Conservation (phyloP, 1,140 invertebrate genomes). For the Zaprionus capensis region DNA sequence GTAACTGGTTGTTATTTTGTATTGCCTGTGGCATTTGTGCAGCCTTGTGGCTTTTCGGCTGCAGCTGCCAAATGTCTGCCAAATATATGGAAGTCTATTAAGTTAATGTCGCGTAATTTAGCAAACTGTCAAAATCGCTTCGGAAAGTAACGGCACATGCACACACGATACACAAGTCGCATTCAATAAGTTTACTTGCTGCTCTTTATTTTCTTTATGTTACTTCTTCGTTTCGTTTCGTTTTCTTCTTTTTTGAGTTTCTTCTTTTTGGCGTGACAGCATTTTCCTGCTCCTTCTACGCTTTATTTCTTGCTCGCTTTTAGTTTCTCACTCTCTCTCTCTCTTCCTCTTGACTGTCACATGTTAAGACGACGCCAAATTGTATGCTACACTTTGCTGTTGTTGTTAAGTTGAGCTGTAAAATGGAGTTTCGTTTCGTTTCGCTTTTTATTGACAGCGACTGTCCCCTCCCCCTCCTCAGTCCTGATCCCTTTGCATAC, state of each 20-base stretch:
- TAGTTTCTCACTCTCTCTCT: conserved; percentile 6
- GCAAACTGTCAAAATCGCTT: conserved; percentile 77
- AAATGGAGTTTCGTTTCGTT: conserved; percentile 25
- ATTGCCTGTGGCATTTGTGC: conserved; percentile 43
- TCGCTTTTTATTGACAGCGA: conserved; percentile 18
- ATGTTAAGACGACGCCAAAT: conserved; percentile 24
- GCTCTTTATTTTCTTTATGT: conserved; percentile 10
- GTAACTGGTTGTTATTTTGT: conserved; percentile 41
- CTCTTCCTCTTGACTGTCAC: conserved; percentile 4
- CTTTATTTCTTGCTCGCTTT: conserved; percentile 14
- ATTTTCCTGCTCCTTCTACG: conserved; percentile 21
- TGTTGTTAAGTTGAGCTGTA: conserved; percentile 9
- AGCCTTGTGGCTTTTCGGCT: conserved; percentile 64
- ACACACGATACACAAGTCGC: conserved; percentile 61
- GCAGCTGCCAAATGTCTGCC: conserved; percentile 76
- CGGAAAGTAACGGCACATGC: conserved; percentile 56
- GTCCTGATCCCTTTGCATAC: not conserved
- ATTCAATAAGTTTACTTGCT: conserved; percentile 62
- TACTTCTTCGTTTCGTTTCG: not conserved
- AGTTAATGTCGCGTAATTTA: conserved; percentile 82
- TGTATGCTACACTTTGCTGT: conserved; percentile 27
- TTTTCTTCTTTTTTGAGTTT: conserved; percentile 32
- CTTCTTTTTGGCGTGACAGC: not conserved
- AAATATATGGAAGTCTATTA: conserved; percentile 77
- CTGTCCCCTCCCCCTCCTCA: not conserved